These are phyloP conservation scores for Tetramorium parvispinum DNA, from an alignment of 1,140 invertebrate genomes.

Conservation along the genomic window DNA sequence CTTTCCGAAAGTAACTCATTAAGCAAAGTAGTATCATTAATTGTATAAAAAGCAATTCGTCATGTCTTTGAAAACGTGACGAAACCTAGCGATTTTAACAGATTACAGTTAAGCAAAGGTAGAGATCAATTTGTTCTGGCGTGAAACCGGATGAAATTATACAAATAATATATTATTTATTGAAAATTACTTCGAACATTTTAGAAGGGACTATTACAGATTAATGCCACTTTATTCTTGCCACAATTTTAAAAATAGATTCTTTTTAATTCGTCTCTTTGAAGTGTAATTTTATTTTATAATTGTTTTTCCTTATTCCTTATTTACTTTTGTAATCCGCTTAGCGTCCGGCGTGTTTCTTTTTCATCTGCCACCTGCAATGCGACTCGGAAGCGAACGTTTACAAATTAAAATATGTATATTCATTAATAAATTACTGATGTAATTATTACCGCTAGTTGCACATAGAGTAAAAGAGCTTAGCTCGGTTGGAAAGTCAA, in stretches of 20 bases:
- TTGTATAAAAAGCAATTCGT: not conserved
- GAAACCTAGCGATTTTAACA: slow-evolving; percentile 1
- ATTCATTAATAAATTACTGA: not conserved
- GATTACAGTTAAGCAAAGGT: slow-evolving; percentile 9
- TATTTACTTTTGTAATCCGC: not conserved
- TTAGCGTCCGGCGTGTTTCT: not conserved
- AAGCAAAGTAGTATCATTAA: not conserved
- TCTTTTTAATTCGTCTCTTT: not conserved
- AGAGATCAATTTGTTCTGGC: not conserved
- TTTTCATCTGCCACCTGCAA: not conserved
- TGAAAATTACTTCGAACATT: not conserved
- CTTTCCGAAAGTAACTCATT: not conserved
- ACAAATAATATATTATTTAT: slow-evolving; percentile 29
- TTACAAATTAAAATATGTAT: slow-evolving; percentile 1
- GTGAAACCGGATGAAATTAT: not conserved
- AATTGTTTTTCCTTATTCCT: not conserved
- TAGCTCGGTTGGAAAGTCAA: not conserved
- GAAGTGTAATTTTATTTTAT: slow-evolving; percentile 13
- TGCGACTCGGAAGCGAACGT: not conserved
- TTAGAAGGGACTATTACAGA: not conserved
- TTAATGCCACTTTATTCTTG: slow-evolving; percentile 9
- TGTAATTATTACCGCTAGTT: not conserved
- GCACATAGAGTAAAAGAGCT: not conserved
- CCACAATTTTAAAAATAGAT: not conserved
- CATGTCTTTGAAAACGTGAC: not conserved